phyloP scores from a whole-genome alignment of 2,797 vertebrate species.

The Xiphophorus birchmanni region DNA sequence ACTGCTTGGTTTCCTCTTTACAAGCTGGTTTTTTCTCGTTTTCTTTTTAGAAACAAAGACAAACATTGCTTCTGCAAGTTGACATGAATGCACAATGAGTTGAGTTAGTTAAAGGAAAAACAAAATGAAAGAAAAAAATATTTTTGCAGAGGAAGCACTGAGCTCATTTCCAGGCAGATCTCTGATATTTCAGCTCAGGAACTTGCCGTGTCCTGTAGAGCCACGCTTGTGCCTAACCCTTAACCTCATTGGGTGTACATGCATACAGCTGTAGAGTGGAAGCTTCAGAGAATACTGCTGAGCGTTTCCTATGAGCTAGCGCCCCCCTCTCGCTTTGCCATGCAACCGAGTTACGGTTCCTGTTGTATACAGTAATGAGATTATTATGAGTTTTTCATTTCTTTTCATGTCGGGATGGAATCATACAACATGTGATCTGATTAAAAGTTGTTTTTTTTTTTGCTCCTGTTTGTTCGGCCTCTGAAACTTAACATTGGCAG shows the following conservation, averaged over 20 bases:
- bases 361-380: background rate
- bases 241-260: conserved; percentile 60
- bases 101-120: conserved; percentile 25
- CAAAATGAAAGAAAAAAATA: conserved; percentile 41
- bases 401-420: background rate
- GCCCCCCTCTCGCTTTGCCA: conserved; percentile 50
- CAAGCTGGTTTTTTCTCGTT: conserved; percentile 10
- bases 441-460: background rate
- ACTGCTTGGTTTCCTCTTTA: conserved; percentile 29
- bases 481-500: conserved; percentile 43
- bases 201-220: conserved; percentile 72
- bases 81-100: conserved; percentile 53
- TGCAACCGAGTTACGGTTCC: conserved; percentile 25
- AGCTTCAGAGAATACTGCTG: conserved; percentile 62
- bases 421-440: background rate
- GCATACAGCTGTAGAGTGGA: conserved; percentile 64
- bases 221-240: conserved; percentile 60
- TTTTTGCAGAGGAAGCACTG: conserved; percentile 66
- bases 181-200: conserved; percentile 59
- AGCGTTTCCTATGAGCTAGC: conserved; percentile 71
- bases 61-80: conserved; percentile 28
- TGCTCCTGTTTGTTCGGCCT: conserved; percentile 20
- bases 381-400: conserved; percentile 15
- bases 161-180: conserved; percentile 68
- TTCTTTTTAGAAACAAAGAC: conserved; percentile 12